Base-by-base conservation (phyloP, 1,140 invertebrate species). In the Eumaeus atala region DNA sequence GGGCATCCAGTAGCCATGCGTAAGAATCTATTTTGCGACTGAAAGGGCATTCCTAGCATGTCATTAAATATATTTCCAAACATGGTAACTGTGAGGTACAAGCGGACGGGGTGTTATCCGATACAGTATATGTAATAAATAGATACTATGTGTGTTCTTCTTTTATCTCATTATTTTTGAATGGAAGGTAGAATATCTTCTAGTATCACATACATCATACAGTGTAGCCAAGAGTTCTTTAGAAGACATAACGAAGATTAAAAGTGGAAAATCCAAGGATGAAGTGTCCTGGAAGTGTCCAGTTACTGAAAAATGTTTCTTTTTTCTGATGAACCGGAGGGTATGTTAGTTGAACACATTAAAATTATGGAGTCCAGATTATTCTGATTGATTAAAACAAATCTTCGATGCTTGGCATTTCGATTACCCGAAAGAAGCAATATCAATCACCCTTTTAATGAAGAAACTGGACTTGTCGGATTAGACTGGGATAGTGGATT, bases 401-500 rank as follows among this genome's bases (percentile, higher is more conserved):
- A 60, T 16, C 48, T 66, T 6, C 58, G 62, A 21, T 14, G 14
- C 47, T 16, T 65, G n/a, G n/a, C n/a, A n/a, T n/a, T n/a, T n/a
- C n/a, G n/a, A 48, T 48, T 70, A 14, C 56, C 56, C 33, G 33
- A 52, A 42, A 48, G 47, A 28, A 67, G 67, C 60, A 21, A 55
- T n/a, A 55, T 58, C 38, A 17, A 55, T 35, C 48, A 64, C 38
- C 50, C 37, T 42, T 73, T 68, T 61, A 64, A 62, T 37, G 35
- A 18, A 44, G 52, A 55, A 40, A 58, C 34, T 42, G 44, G 44
- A 17, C 56, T 72, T 9, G 64, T 67, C 14, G 68, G 64, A 44
- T 48, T 51, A 62, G 69, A 63, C 62, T 77, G 72, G 67, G 47
- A 72, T n/a, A 51, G 35, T n/a, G 48, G 51, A 11, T 87, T 83